Percentiles rank a stretch among this genome's conserved stretches.
These are phyloP conservation scores for Apamea crenata DNA, from an alignment of 2,888 invertebrate species.

Conservation along the genomic window DNA sequence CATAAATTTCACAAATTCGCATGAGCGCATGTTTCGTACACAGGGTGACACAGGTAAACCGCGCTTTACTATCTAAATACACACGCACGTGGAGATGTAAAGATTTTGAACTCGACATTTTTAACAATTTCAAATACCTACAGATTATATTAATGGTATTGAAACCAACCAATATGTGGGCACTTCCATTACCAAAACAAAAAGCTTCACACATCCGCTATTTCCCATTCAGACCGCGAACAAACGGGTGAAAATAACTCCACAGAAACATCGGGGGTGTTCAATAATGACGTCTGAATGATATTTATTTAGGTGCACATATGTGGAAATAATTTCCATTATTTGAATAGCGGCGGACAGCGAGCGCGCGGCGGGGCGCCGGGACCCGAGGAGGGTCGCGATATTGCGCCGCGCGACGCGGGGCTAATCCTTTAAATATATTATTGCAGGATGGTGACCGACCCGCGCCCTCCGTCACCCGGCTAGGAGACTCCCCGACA, in stretches of 20 bases:
- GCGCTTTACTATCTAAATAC: slow-evolving; percentile 65
- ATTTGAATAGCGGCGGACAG: slow-evolving; percentile 86
- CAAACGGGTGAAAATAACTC: slow-evolving; percentile 86
- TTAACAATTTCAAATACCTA: slow-evolving; percentile 46
- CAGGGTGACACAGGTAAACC: slow-evolving; percentile 74
- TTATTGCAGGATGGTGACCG: slow-evolving; percentile 88
- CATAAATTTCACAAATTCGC: slow-evolving; percentile 89
- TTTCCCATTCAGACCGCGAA: slow-evolving; percentile 79
- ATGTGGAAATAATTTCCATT: slow-evolving; percentile 90
- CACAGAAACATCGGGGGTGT: slow-evolving; percentile 81
- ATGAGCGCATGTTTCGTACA: slow-evolving; percentile 81
- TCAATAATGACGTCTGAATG: slow-evolving; percentile 87
- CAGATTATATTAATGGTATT: slow-evolving; percentile 48
- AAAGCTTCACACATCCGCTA: slow-evolving; percentile 71
- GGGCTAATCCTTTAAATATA: slow-evolving; percentile 90
- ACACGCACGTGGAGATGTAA: slow-evolving; percentile 24
- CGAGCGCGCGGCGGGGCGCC: slow-evolving; percentile 71
- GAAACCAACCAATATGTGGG: slow-evolving; percentile 50
- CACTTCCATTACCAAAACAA: slow-evolving; percentile 59
- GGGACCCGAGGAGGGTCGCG: slow-evolving; percentile 83
- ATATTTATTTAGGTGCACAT: slow-evolving; percentile 90
- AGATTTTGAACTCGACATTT: slow-evolving; percentile 37
- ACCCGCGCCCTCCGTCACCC: slow-evolving; percentile 79
- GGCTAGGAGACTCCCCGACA: slow-evolving; percentile 78
- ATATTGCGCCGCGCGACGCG: slow-evolving; percentile 88